Evolutionary conservation across 2,113 vertebrate species (phyloP).

Genomic region (Phycodurus eques): DNA sequence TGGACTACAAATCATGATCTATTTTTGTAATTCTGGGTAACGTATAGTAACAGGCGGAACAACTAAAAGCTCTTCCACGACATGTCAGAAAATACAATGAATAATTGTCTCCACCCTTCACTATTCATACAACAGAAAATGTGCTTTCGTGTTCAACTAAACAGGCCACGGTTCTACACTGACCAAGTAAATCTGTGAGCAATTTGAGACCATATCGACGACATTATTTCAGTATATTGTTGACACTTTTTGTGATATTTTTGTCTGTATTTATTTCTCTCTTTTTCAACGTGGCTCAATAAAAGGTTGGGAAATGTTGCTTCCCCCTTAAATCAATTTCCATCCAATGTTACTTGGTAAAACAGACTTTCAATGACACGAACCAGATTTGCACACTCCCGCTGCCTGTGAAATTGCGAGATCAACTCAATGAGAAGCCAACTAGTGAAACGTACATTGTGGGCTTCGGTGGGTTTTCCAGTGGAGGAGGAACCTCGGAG

Average conservation of each 20-base stretch:
- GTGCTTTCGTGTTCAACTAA: background rate
- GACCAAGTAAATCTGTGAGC: background rate
- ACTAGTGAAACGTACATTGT: constrained; percentile 76
- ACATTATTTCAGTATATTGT: background rate
- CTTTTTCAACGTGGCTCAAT: background rate
- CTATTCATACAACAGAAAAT: background rate
- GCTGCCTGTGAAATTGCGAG: too few relatives aligned
- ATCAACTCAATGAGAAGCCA: background rate
- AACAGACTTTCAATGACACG: background rate
- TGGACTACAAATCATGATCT: too few relatives aligned
- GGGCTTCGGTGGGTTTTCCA: constrained; percentile 80
- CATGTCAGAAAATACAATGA: too few relatives aligned
- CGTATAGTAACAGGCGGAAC: background rate
- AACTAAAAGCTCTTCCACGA: too few relatives aligned
- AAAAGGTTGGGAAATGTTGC: too few relatives aligned
- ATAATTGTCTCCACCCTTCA: too few relatives aligned
- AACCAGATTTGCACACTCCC: too few relatives aligned
- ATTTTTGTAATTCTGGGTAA: too few relatives aligned
- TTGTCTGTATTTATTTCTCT: background rate
- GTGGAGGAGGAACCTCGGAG: constrained; percentile 78
- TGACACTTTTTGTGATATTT: background rate
- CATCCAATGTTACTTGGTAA: too few relatives aligned
- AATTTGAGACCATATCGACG: background rate
- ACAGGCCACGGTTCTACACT: background rate
- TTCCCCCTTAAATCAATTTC: too few relatives aligned